Conservation (phyloP, 2,113 vertebrate species). For the Ceratotherium simum region DNA sequence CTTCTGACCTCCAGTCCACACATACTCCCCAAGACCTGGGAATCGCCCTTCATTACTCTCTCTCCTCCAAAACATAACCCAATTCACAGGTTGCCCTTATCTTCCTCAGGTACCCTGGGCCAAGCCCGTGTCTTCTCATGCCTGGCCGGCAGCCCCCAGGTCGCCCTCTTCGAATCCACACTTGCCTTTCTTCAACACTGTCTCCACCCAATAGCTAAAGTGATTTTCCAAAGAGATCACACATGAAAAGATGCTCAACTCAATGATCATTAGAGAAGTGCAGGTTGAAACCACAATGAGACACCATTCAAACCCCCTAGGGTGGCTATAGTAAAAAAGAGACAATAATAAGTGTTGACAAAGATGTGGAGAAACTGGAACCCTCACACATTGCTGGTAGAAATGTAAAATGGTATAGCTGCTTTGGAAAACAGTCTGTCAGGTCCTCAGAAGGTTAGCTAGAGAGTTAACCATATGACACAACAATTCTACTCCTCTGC, state of each 20-base stretch:
- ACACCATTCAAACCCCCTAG: background rate
- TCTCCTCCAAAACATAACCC: background rate
- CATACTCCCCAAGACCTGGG: background rate
- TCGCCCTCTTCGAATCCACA: background rate
- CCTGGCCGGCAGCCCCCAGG: accelerated
- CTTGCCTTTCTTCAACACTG: no score
- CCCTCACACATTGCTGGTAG: background rate
- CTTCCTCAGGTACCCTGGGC: background rate
- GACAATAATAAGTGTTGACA: background rate
- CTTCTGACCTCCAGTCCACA: background rate
- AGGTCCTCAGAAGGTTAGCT: no score
- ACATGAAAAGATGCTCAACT: background rate
- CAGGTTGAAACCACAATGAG: background rate
- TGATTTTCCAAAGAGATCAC: background rate
- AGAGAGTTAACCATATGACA: no score
- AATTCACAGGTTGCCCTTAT: background rate
- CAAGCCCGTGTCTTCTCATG: background rate
- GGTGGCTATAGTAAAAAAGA: no score
- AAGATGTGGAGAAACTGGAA: background rate
- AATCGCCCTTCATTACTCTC: background rate
- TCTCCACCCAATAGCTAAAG: background rate
- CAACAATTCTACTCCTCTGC: background rate
- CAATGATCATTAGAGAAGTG: no score
- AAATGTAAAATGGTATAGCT: no score
- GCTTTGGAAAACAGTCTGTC: no score